Percentiles rank a stretch among this genome's conserved stretches.
These are phyloP conservation scores for Heliconius cydno DNA, from an alignment of 2,888 invertebrate genomes.

Conservation along the genomic window DNA sequence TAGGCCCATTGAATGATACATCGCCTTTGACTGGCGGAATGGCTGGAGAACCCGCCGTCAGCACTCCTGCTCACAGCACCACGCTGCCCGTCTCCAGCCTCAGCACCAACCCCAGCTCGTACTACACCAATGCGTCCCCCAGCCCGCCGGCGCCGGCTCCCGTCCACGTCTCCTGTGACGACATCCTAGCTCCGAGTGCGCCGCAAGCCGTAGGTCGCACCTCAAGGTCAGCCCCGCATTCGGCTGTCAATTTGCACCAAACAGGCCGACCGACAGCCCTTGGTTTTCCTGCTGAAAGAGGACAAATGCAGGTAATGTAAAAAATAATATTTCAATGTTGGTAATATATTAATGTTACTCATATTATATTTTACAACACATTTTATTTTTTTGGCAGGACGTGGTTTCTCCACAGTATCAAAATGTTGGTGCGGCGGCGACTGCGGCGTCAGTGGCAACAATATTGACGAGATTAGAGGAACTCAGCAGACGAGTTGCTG, in stretches of 20 bases:
- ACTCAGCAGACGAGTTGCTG: conserved; percentile 86
- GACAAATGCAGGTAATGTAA: conserved; percentile 62
- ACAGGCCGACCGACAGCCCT: conserved; percentile 73
- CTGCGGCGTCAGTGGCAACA: conserved; percentile 75
- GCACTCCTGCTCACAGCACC: conserved; percentile 78
- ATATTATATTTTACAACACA: neutral
- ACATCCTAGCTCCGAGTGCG: conserved; percentile 72
- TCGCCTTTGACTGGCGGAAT: conserved; percentile 74
- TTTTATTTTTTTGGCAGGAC: conserved; percentile 58
- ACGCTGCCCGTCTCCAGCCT: conserved; percentile 82
- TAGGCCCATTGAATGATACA: conserved; percentile 83
- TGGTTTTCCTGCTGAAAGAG: conserved; percentile 50
- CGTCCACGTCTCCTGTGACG: conserved; percentile 77
- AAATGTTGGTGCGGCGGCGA: conserved; percentile 70
- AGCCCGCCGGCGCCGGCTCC: conserved; percentile 80
- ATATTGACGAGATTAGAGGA: conserved; percentile 87
- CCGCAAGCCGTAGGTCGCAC: conserved; percentile 65
- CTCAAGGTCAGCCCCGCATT: conserved; percentile 78
- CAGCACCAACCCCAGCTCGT: conserved; percentile 81
- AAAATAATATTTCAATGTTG: neutral
- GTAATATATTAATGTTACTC: neutral
- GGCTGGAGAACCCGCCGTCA: conserved; percentile 71
- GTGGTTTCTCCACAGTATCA: conserved; percentile 77
- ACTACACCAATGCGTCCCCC: conserved; percentile 85
- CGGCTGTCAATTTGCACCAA: conserved; percentile 76